phyloP scores from a whole-genome alignment of 1,140 invertebrate genomes.

The Euura saliciscinereae region DNA sequence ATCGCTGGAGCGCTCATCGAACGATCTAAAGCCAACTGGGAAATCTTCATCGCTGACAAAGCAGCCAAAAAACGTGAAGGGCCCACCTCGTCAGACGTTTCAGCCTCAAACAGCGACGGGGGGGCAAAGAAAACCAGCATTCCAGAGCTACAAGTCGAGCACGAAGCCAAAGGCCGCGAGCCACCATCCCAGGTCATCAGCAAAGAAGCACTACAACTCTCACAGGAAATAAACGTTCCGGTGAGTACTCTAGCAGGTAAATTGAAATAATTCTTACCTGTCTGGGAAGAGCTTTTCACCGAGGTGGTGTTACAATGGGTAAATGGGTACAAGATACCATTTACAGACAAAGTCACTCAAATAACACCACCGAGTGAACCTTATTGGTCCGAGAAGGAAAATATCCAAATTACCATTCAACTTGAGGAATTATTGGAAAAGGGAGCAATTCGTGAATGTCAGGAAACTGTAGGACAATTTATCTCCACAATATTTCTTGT shows the following conservation, averaged over 20 bases:
- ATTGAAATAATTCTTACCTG: conserved; percentile 18
- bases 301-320: conserved; percentile 19
- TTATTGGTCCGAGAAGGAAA: conserved; percentile 13
- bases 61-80: not conserved
- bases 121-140: not conserved
- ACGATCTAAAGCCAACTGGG: conserved; percentile 15
- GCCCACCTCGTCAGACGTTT: not conserved
- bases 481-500: conserved; percentile 37
- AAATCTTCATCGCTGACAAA: not conserved
- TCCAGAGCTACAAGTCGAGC: not conserved
- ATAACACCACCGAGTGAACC: not conserved
- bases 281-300: conserved; percentile 19
- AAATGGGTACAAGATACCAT: conserved; percentile 24
- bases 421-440: conserved; percentile 18
- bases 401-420: conserved; percentile 8
- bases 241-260: conserved; percentile 20
- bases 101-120: not conserved
- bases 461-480: conserved; percentile 28
- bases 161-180: not conserved
- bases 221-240: conserved; percentile 10
- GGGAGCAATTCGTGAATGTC: conserved; percentile 20
- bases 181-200: not conserved
- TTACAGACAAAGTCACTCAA: conserved; percentile 10
- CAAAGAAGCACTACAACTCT: not conserved
- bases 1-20: conserved; percentile 15